Evolutionary conservation across 2,888 invertebrate species (phyloP), one percentile per base, ranked within the genome.

Genomic region (Ethmia dodecea): DNA sequence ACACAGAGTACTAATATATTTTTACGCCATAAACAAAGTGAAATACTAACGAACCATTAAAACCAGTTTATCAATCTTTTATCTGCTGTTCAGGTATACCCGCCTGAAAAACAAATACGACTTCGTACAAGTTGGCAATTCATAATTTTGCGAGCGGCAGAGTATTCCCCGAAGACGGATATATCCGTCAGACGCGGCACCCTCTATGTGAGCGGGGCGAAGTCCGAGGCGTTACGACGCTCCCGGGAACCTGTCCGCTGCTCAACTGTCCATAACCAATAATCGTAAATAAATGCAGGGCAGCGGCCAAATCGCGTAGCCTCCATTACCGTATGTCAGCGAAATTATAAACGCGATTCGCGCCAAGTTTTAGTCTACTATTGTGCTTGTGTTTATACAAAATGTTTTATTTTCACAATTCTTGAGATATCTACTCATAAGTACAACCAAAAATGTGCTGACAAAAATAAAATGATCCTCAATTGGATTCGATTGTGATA

Each of bases 201-300:
- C 78, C 80, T 71, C 68, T 71, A 67, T 52, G 52, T 50, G 49
- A 47, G 51, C 59, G 62, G 43, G 40, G 49, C 64, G 50, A 67
- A 73, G 83, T 80, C 80, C 80, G 73, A 75, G 70, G 63, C 68
- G 72, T 84, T 84, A 86, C 80, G 86, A 84, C 73, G 56, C 86
- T 74, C 81, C 40, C 67, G 84, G 83, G 84, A 86, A 59, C 55
- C 45, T 24, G 45, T 47, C 51, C 55, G 67, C 64, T 71, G 76
- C 74, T 80, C 80, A 76, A 75, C 74, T 78, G 72, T 77, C 83
- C 71, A 83, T 86, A 83, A 84, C 81, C 86, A 83, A 86, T 84
- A 84, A 86, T 69, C 84, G 80, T 86, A 84, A 86, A 84, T 86
- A 83, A 83, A 75, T 72, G 56, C 61, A 55, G 55, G 44, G 47